A percentile compares a stretch with the other conserved stretches of the same genome.
These are phyloP conservation scores for Tetragonisca angustula DNA, from an alignment of 2,888 invertebrate species.

Conservation along the genomic window DNA sequence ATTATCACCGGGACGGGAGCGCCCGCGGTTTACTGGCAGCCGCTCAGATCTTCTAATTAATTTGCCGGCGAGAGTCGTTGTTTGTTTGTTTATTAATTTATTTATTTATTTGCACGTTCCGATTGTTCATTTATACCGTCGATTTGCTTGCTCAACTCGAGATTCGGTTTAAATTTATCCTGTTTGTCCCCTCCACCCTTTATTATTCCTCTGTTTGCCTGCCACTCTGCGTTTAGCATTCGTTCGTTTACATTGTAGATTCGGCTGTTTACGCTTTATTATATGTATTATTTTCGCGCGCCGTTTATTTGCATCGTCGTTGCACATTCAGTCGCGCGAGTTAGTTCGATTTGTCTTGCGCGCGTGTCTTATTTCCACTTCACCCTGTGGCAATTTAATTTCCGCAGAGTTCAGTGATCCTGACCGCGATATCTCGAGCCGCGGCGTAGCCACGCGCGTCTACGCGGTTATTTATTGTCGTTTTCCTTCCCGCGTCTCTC, in stretches of 20 bases:
- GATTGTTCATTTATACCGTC: neutral
- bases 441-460: constrained; percentile 36
- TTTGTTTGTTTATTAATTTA: neutral
- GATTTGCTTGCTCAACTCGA: neutral
- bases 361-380: neutral
- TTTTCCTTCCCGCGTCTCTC: constrained; percentile 24
- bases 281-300: neutral
- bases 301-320: neutral
- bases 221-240: neutral
- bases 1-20: too few species aligned
- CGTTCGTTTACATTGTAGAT: neutral
- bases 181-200: too few species aligned
- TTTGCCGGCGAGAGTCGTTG: neutral
- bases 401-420: constrained; percentile 45
- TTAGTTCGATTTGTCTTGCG: neutral
- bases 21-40: neutral
- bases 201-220: neutral
- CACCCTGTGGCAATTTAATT: constrained; percentile 42
- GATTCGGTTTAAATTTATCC: neutral
- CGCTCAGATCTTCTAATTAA: neutral
- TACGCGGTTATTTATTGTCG: constrained; percentile 45
- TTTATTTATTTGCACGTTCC: neutral
- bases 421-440: constrained; percentile 42
- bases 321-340: too few species aligned
- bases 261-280: neutral